Base-by-base conservation (phyloP, 2,797 vertebrate species). In the Propithecus perrieri region DNA sequence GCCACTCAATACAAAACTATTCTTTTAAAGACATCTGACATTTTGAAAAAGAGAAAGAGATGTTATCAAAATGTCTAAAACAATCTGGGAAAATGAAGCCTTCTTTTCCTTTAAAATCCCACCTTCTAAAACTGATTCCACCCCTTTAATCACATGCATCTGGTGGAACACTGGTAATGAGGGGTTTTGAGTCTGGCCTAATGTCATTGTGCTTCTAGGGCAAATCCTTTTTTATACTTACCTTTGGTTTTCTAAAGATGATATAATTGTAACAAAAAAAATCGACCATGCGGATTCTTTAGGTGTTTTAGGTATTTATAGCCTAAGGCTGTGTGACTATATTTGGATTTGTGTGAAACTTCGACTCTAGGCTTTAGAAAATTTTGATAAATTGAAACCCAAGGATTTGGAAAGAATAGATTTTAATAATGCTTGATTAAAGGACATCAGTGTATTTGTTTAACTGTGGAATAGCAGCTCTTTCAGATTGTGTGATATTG, bases 31-130 rank as follows among this genome's bases (percentile, higher is more conserved):
- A 94, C 15, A 69, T 59, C 41, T 87, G 85, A 65, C 78, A 93
- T 96, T 98, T 97, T 93, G 86, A 95, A 96, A 95, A 96, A 81
- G 79, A 94, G 67, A 94, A 96, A 95, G 63, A 88, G 91, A 92
- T 91, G 57, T 95, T 97, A 91, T 94, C 83, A 91, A 92, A 95
- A 92, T 71, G 67, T 89, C 91, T 95, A 38, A 86, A 95, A 76
- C 4, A 76, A 61, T 67, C 83, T 97, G 79, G 79, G 94, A 65
- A 97, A 97, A 93, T 94, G 83, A 95, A 96, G 59, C 12, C 83
- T 78, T 57, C 11, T 67, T 76, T 85, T 17, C 24, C 14, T 67
- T 59, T 88, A 61, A 88, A 78, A n/a, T 75, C 59, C 71, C 59
- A 59, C 75, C 71, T 95, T 93, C 65, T 76, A 67, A 85, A 93